Evolutionary conservation across 2,888 invertebrate species (phyloP).

Genomic region (Himalopsyche anomala): DNA sequence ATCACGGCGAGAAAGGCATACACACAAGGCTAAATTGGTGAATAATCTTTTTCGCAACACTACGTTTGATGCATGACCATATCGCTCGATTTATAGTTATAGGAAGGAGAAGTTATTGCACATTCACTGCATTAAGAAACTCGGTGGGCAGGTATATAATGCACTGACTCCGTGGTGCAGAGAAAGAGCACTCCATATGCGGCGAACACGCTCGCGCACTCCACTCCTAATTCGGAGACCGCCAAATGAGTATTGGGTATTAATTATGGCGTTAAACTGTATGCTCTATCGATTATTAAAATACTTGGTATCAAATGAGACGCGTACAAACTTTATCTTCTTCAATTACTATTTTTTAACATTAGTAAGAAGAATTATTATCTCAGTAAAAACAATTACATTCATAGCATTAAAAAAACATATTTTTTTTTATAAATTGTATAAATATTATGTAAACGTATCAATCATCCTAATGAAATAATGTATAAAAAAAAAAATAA

Average conservation of each 20-base stretch:
- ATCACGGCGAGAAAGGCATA: slow-evolving; percentile 25
- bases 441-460: too few species aligned
- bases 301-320: too few species aligned
- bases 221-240: background rate
- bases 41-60: slow-evolving; percentile 5
- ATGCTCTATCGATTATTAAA: too few species aligned
- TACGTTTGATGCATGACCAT: slow-evolving; percentile 16
- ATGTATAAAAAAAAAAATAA: too few species aligned
- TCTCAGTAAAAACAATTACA: too few species aligned
- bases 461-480: too few species aligned
- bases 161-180: background rate
- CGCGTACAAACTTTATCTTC: too few species aligned
- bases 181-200: background rate
- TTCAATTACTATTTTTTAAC: too few species aligned
- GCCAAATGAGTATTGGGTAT: background rate
- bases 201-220: background rate
- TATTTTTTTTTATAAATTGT: too few species aligned
- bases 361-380: too few species aligned
- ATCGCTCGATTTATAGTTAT: background rate
- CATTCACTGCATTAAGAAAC: slow-evolving; percentile 16
- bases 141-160: background rate
- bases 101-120: background rate
- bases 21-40: background rate
- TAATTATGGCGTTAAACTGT: too few species aligned
- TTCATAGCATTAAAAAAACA: too few species aligned